phyloP scores from a whole-genome alignment of 2,113 vertebrate genomes.

The Rhabdornis inornatus region DNA sequence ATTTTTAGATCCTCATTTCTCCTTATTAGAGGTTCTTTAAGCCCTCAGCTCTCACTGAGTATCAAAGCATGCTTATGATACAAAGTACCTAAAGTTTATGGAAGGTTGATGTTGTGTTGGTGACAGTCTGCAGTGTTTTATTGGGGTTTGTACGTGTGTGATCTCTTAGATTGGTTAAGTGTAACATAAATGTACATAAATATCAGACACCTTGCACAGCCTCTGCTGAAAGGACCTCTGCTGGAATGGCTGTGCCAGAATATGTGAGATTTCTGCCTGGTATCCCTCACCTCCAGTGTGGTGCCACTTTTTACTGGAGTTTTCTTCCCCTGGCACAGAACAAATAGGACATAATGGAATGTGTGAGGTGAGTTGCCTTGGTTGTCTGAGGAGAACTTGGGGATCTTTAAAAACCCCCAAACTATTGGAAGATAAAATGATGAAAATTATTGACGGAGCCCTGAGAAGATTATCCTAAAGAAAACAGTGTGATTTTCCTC shows the following conservation, averaged over 20 bases:
- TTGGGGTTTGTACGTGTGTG: not conserved
- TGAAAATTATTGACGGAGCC: not conserved
- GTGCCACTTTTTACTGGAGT: not conserved
- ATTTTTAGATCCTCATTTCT: constrained; percentile 31
- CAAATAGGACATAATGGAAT: not conserved
- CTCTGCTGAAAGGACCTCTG: not conserved
- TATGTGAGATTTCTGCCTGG: not conserved
- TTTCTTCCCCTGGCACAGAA: not conserved
- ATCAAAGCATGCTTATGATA: not conserved
- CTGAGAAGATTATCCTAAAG: not conserved
- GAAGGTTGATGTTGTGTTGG: not conserved
- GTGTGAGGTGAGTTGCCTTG: not conserved
- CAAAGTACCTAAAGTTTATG: not conserved
- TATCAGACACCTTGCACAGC: not conserved
- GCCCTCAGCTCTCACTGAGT: not conserved
- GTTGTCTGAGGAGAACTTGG: not conserved
- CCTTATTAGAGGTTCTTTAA: constrained; percentile 11
- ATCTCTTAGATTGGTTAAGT: not conserved
- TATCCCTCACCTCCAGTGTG: not conserved
- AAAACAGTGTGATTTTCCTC: not conserved
- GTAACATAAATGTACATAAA: not conserved
- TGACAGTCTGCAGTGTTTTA: not conserved
- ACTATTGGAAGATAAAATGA: not conserved
- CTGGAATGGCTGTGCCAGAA: not conserved
- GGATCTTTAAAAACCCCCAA: not conserved